phyloP scores from a whole-genome alignment of 2,113 vertebrate genomes.

The Talpa occidentalis region DNA sequence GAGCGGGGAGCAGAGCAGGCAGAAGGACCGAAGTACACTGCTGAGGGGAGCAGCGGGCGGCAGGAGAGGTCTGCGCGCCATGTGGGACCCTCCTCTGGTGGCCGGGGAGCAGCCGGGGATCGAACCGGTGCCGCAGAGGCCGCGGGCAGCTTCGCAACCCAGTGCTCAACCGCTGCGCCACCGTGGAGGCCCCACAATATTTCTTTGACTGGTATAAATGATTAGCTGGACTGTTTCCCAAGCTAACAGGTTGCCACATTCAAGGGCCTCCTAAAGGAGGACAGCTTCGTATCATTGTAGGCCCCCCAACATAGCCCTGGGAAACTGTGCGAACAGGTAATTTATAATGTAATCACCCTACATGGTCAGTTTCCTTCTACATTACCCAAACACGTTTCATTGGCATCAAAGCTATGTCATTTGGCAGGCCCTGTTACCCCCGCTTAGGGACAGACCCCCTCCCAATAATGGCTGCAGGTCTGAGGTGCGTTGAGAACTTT shows the following conservation, averaged over 20 bases:
- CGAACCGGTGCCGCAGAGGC: too few relatives aligned
- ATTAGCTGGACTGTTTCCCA: constrained; percentile 15
- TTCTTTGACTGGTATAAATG: background rate
- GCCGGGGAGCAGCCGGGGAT: too few relatives aligned
- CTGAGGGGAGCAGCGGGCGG: too few relatives aligned
- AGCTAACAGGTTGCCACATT: background rate
- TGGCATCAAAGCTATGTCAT: background rate
- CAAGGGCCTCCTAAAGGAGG: background rate
- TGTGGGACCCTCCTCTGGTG: too few relatives aligned
- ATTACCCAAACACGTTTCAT: background rate
- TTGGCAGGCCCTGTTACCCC: background rate
- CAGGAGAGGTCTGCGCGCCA: too few relatives aligned
- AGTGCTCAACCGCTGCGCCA: too few relatives aligned
- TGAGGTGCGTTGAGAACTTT: background rate
- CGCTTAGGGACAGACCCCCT: background rate
- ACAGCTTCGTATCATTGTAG: background rate
- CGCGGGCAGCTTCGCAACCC: too few relatives aligned
- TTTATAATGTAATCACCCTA: background rate
- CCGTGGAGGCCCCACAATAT: too few relatives aligned
- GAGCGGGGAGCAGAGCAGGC: too few relatives aligned
- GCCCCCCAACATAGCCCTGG: background rate
- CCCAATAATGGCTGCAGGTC: background rate
- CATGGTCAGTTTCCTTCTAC: background rate
- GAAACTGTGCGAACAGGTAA: background rate
- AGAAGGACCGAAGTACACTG: too few relatives aligned